A percentile compares a stretch with the other conserved stretches of the same genome.
These are phyloP conservation scores for Myotis brandtii DNA, from an alignment of 2,113 vertebrate species.

Conservation along the genomic window DNA sequence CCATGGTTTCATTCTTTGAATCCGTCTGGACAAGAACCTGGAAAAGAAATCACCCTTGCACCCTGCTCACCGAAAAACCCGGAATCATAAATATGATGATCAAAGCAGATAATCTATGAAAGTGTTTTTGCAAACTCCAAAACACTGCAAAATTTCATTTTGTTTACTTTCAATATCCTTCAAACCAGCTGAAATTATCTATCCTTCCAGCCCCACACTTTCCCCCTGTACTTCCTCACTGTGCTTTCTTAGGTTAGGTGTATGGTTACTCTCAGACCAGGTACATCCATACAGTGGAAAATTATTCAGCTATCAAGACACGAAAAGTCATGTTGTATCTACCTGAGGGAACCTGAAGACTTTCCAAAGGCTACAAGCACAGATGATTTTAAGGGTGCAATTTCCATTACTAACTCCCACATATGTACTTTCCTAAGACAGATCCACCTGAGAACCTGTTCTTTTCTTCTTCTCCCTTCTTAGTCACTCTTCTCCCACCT, in stretches of 20 bases:
- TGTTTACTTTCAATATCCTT: background rate
- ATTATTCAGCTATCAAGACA: no score
- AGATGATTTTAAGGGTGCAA: background rate
- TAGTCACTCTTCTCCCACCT: background rate
- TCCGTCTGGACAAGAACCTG: no score
- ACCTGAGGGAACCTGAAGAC: background rate
- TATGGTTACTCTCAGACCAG: background rate
- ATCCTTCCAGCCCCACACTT: background rate
- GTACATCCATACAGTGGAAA: no score
- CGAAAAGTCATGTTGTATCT: no score
- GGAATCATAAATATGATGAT: background rate
- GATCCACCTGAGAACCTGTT: background rate
- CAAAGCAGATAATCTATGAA: background rate
- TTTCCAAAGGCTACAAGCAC: background rate
- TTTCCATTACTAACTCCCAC: background rate
- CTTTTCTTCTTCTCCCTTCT: background rate
- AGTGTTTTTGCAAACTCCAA: slow-evolving; percentile 32
- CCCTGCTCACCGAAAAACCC: no score
- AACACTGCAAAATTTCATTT: background rate
- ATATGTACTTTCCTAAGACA: background rate
- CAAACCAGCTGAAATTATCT: background rate
- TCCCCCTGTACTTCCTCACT: background rate
- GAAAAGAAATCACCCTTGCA: no score
- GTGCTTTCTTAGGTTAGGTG: background rate
- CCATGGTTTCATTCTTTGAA: no score